Percentiles rank a stretch among this genome's conserved stretches.
These are phyloP conservation scores for Plectus sambesii DNA, from an alignment of 1,140 invertebrate genomes.

Conservation along the genomic window DNA sequence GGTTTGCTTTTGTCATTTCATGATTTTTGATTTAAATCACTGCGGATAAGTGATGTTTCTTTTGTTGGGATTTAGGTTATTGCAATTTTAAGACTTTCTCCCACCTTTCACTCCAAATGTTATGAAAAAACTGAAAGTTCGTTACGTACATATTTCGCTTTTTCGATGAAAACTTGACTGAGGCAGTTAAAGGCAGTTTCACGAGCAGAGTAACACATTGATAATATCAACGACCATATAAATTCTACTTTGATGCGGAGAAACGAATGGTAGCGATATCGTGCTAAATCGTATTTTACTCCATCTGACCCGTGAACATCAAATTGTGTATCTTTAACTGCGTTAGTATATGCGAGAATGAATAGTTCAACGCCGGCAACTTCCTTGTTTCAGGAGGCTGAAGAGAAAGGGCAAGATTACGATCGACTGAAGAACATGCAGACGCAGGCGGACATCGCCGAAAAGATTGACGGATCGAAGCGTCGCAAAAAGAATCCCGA, in stretches of 20 bases:
- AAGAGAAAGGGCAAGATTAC: slow-evolving; percentile 68
- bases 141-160: too few relatives aligned
- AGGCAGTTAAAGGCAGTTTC: too few relatives aligned
- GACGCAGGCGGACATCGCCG: slow-evolving; percentile 79
- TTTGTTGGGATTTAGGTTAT: slow-evolving; percentile 4
- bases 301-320: background rate
- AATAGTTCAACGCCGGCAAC: slow-evolving; percentile 14
- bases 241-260: too few relatives aligned
- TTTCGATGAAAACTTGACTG: too few relatives aligned
- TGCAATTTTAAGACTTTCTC: too few relatives aligned
- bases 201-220: too few relatives aligned
- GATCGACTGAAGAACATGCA: slow-evolving; percentile 75
- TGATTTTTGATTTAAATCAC: background rate
- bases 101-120: too few relatives aligned
- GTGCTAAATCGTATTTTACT: too few relatives aligned
- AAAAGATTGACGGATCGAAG: slow-evolving; percentile 66
- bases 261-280: too few relatives aligned
- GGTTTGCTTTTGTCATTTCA: slow-evolving; percentile 40
- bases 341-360: too few relatives aligned
- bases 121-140: too few relatives aligned
- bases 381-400: slow-evolving; percentile 47
- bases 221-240: too few relatives aligned
- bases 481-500: slow-evolving; percentile 80
- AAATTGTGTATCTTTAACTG: slow-evolving; percentile 11
- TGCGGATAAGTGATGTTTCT: background rate